Percentiles rank a stretch among this genome's conserved stretches.
Conservation (phyloP, 2,888 invertebrate species). For the Eilema sororculum region DNA sequence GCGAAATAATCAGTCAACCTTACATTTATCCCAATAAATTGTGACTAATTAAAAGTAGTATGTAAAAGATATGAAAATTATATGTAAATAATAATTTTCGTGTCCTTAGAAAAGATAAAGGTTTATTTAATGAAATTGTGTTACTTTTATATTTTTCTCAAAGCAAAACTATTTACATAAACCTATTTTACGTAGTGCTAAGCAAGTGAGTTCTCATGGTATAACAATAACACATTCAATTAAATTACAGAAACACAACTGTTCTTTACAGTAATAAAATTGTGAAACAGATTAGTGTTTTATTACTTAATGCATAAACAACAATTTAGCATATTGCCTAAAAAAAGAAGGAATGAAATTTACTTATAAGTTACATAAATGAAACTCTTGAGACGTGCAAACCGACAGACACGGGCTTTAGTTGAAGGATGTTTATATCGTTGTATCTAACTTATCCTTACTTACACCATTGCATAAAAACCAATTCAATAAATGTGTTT, state of each 20-base stretch:
- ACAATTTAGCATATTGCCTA: constrained; percentile 73
- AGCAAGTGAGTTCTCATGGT: constrained; percentile 63
- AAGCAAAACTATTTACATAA: constrained; percentile 82
- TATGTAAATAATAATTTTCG: constrained; percentile 39
- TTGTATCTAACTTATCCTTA: constrained; percentile 48
- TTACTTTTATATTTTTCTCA: constrained; percentile 55
- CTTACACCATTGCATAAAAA: constrained; percentile 53
- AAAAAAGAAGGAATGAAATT: constrained; percentile 81
- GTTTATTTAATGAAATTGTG: constrained; percentile 59
- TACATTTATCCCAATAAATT: constrained; percentile 43
- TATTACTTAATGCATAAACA: constrained; percentile 60
- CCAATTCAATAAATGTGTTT: constrained; percentile 25
- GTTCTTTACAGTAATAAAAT: constrained; percentile 62
- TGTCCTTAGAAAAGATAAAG: constrained; percentile 43
- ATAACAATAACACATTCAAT: constrained; percentile 60
- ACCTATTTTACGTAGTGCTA: constrained; percentile 71
- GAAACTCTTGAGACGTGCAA: constrained; percentile 59
- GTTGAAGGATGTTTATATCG: constrained; percentile 42
- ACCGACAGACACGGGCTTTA: constrained; percentile 38
- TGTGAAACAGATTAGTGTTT: constrained; percentile 57
- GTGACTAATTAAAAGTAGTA: constrained; percentile 46
- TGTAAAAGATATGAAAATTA: constrained; percentile 33
- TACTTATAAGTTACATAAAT: constrained; percentile 62
- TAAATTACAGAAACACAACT: constrained; percentile 67
- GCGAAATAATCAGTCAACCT: constrained; percentile 50